Evolutionary conservation across 1,140 invertebrate genomes (phyloP).

Genomic region (Bombyx mandarina): DNA sequence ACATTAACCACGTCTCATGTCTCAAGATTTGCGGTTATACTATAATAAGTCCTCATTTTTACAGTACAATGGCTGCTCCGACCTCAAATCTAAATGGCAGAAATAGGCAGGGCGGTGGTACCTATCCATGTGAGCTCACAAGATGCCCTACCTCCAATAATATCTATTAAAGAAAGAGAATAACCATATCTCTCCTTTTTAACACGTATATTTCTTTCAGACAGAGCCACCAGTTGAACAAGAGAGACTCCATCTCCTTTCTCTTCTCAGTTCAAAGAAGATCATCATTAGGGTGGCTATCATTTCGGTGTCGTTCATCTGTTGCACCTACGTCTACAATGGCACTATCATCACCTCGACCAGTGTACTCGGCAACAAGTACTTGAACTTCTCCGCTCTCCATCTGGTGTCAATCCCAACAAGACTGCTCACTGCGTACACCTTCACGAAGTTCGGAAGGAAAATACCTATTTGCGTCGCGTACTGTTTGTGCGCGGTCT

Average conservation of each 20-base stretch:
- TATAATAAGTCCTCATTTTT: too few species aligned
- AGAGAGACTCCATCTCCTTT: constrained; percentile 45
- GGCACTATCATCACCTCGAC: constrained; percentile 81
- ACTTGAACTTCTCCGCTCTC: constrained; percentile 71
- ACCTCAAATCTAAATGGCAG: too few species aligned
- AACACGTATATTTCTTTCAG: neutral
- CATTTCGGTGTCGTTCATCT: constrained; percentile 78
- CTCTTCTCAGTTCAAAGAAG: constrained; percentile 72
- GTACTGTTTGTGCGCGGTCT: constrained; percentile 73
- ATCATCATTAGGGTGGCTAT: constrained; percentile 74
- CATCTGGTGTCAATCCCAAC: constrained; percentile 71
- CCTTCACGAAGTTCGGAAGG: constrained; percentile 76
- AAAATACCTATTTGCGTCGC: constrained; percentile 73
- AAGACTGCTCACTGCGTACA: constrained; percentile 73
- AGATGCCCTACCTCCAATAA: too few species aligned
- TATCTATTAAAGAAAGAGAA: too few species aligned
- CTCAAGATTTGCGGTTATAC: too few species aligned
- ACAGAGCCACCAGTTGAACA: constrained; percentile 9
- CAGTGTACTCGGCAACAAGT: constrained; percentile 76
- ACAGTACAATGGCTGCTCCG: too few species aligned
- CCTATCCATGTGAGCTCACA: too few species aligned
- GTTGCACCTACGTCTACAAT: constrained; percentile 81
- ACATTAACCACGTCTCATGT: too few species aligned
- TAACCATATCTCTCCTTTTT: too few species aligned
- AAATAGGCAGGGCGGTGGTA: too few species aligned